Base-by-base conservation (phyloP, 2,888 invertebrate species). In the Prosapia bicincta region DNA sequence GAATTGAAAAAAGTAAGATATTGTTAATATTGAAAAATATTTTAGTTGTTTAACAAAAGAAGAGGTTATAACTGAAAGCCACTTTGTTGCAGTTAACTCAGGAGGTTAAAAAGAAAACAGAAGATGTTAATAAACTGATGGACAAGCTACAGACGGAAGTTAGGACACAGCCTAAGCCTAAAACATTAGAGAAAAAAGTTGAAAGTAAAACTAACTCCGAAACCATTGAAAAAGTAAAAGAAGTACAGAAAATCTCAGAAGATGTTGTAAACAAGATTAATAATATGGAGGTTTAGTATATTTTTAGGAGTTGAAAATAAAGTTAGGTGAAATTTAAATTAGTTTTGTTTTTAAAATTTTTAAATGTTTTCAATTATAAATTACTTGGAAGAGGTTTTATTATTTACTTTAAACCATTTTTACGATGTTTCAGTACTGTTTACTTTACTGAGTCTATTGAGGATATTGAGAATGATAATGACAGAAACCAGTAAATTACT, bases 81-180 rank as follows among this genome's bases (percentile, higher is more conserved):
- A 65, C 69, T 78, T 72, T 66, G 26, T 76, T 74, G 66, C 79
- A 82, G 82, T 66, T 82, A 68, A 80, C 80, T 66, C 80, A 81
- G 69, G 78, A 77, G 66, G 82, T 81, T 68, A 83, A 83, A 24
- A 80, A 79, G 65, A 84, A 84, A 77, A 83, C 82, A 13, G 81
- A 78, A 1, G 78, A 80, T 26, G 81, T 85, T 70, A 83, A 86
- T 78, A 81, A 83, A 68, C 83, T 84, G 70, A 80, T 85, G 79
- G 80, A 81, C 69, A 80, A 83, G 76, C 74, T 85, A 65, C 82
- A 83, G 43, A 82, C 81, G 76, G 82, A 84, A 78, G 80, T 83
- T 10, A 78, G 79, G 75, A 81, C 80, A 26, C 72, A 79, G 66
- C 81, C 79, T 24, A 74, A 77, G 10, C 78, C 79, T 75, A 81